Percentiles rank a stretch among this genome's conserved stretches.
These are phyloP conservation scores for Sebastes matsubarae DNA, from an alignment of 2,797 vertebrate species.

Conservation along the genomic window DNA sequence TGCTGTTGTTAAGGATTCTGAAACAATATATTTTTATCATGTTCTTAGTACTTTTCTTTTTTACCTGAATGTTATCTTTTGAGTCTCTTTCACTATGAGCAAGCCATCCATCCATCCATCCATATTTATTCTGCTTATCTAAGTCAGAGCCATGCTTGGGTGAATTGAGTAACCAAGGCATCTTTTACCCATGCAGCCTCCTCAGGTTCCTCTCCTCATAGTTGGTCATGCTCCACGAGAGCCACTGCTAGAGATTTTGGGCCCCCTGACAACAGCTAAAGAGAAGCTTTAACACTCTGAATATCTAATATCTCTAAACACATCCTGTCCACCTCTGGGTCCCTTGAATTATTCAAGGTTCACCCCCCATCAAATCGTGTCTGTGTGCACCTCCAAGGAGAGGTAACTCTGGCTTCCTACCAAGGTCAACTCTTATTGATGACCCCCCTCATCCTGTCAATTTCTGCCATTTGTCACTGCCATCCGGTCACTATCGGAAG, in stretches of 20 bases:
- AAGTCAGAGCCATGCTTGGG: slow-evolving; percentile 18
- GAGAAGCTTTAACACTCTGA: slow-evolving; percentile 37
- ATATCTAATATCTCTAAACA: slow-evolving; percentile 26
- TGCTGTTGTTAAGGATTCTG: not conserved
- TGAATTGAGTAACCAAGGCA: slow-evolving; percentile 8
- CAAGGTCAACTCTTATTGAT: slow-evolving; percentile 30
- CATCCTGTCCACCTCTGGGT: not conserved
- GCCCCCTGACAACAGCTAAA: slow-evolving; percentile 30
- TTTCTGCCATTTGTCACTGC: slow-evolving; percentile 30
- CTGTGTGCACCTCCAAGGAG: slow-evolving; percentile 1
- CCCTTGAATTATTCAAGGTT: slow-evolving; percentile 33
- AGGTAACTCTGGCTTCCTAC: slow-evolving; percentile 3
- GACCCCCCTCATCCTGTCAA: slow-evolving; percentile 8
- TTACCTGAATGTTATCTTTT: not conserved
- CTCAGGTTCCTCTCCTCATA: slow-evolving; percentile 30
- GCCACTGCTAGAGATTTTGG: slow-evolving; percentile 25
- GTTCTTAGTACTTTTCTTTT: not conserved
- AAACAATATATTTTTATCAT: not conserved
- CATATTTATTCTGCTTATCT: slow-evolving; percentile 6
- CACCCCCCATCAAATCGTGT: not conserved
- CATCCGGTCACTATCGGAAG: not conserved
- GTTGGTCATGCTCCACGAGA: slow-evolving; percentile 38
- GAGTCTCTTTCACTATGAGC: slow-evolving; percentile 2
- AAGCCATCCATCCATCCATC: slow-evolving; percentile 12
- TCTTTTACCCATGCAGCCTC: slow-evolving; percentile 33